phyloP scores from a whole-genome alignment of 2,113 vertebrate species.

The Paradoxurus hermaphroditus region DNA sequence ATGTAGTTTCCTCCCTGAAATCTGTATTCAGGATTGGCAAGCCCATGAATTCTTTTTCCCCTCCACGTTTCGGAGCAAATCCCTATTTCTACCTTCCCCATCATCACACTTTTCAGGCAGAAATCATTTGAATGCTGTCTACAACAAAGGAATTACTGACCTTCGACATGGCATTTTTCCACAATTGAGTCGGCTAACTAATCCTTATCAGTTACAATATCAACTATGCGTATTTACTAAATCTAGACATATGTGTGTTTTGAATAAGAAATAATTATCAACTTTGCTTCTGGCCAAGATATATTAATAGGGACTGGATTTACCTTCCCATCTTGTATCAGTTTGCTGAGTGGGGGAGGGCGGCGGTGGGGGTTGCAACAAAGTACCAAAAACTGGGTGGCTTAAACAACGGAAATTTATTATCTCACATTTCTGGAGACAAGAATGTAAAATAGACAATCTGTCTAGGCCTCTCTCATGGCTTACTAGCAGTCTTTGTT shows the following conservation, averaged over 20 bases:
- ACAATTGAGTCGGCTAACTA: neutral
- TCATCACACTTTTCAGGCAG: neutral
- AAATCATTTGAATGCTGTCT: neutral
- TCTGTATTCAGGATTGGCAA: neutral
- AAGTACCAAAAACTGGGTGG: neutral
- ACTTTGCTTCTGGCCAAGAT: neutral
- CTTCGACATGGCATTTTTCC: neutral
- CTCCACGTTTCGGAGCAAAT: neutral
- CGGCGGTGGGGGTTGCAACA: neutral
- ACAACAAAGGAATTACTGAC: neutral
- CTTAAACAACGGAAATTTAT: neutral
- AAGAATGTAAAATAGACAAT: neutral
- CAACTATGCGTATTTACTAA: neutral
- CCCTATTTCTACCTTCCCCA: neutral
- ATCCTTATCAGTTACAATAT: neutral
- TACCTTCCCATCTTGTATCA: neutral
- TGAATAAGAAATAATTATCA: neutral
- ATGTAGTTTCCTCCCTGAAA: neutral
- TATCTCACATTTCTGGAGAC: neutral
- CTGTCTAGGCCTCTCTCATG: neutral
- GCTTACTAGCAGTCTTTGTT: neutral
- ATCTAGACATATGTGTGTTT: neutral
- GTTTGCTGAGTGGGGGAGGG: neutral
- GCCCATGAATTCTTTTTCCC: neutral
- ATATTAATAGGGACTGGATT: neutral